Evolutionary conservation across 1,140 invertebrate species (phyloP), one percentile per base, ranked within the genome.

Genomic region (Bombus waltoni): DNA sequence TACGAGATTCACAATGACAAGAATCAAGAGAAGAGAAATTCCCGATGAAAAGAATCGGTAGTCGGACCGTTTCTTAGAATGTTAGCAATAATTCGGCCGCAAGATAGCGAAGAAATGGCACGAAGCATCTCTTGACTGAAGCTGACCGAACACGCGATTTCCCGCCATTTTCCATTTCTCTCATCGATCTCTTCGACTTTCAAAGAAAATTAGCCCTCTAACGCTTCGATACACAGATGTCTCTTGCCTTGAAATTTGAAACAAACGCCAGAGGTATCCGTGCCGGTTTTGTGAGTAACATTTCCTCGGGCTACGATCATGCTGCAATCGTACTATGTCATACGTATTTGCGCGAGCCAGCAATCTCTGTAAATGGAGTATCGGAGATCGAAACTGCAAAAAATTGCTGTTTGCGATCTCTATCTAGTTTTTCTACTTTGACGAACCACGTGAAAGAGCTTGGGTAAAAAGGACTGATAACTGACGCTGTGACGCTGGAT

Each of bases 201-300:
- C 28, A 40, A 35, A 32, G n/a, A 22, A 70, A 70, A 66, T n/a
- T 82, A 38, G 76, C 68, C 66, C 68, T 40, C 71, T 47, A 87
- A 87, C 38, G 76, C 35, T 87, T 65, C 42, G 71, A 84, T 84
- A 76, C 80, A 76, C 53, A 44, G 18, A 32, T 18, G 38, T 57
- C 65, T 18, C 10, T 78, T n/a, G 35, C 53, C 42, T 53, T 53
- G 6, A 53, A 53, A 53, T 25, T 22, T 15, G 40, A 44, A 42
- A 82, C 40, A 28, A 40, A 66, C 22, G 8, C 28, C 22, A 9
- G 13, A 28, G 22, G 3, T 13, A 81, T 44, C 25, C 53, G 5
- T 35, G 35, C 35, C 53, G n/a, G 44, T 25, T 82, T 65, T 53
- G 18, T 44, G 22, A 5, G 32, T 81, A 44, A 32, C 15, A 18